Percentiles rank a stretch among this genome's conserved stretches.
phyloP scores from a whole-genome alignment of 2,113 vertebrate species.

The Forbesichthys papilliferus region DNA sequence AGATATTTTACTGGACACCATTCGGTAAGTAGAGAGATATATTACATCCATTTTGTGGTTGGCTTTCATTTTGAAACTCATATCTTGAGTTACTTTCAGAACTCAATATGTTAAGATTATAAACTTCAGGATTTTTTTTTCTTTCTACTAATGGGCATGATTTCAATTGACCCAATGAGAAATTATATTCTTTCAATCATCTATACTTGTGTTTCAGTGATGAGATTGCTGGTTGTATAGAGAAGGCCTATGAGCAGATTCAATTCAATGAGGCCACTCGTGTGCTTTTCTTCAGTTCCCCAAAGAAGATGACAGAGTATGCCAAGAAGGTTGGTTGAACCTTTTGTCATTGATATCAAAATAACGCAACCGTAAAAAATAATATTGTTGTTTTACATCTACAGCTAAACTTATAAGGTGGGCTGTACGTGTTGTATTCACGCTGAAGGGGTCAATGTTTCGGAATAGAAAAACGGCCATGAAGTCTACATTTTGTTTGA shows the following conservation, averaged over 20 bases:
- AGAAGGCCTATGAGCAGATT: constrained; percentile 93
- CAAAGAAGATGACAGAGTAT: constrained; percentile 93
- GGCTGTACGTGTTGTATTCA: too few relatives aligned
- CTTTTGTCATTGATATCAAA: too few relatives aligned
- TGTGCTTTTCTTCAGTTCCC: constrained; percentile 88
- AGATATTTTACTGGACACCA: constrained; percentile 93
- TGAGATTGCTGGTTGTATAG: constrained; percentile 91
- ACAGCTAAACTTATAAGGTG: too few relatives aligned
- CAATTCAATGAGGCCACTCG: constrained; percentile 87
- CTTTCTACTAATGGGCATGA: too few relatives aligned
- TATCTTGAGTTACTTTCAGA: not conserved
- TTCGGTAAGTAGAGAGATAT: constrained; percentile 76
- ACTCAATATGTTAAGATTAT: too few relatives aligned
- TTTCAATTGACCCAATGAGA: not conserved
- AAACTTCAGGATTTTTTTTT: too few relatives aligned
- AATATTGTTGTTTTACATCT: too few relatives aligned
- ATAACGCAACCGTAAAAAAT: too few relatives aligned
- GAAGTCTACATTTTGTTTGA: too few relatives aligned
- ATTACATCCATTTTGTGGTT: not conserved
- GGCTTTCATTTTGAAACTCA: not conserved
- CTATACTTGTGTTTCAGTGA: constrained; percentile 75
- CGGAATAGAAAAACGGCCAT: too few relatives aligned
- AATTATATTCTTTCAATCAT: not conserved
- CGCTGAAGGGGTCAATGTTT: too few relatives aligned
- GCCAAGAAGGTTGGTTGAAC: constrained; percentile 84